Base-by-base conservation (phyloP, 2,113 vertebrate genomes). In the Irena cyanogastra region DNA sequence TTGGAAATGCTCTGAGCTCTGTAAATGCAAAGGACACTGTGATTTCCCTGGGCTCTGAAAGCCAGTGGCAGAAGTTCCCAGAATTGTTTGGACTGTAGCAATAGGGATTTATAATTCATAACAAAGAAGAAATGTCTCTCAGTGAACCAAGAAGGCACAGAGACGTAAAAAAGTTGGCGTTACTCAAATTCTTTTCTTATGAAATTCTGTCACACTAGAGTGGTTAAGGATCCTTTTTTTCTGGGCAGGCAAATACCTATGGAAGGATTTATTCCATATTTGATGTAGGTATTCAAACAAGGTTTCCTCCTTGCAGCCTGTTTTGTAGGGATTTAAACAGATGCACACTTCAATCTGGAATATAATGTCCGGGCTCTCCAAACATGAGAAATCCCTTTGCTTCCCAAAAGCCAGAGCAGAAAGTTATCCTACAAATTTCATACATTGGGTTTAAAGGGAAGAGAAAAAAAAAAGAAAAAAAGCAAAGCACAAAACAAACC, bases 91-190 rank as follows among this genome's bases (percentile, higher is more conserved):
- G 82, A 70, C 54, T 45, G 59, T 4, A 85, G 75, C 77, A 83
- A 86, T 7, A 71, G 83, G 71, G 83, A 88, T 90, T 93, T 66
- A 94, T 78, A 94, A 94, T 95, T 93, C 90, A 83, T 90, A 70
- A 60, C 42, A 60, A 89, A 81, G 54, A 52, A 87, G 70, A 92
- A 74, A 74, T 13, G 33, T 37, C 75, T 93, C 79, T 37, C 52
- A 54, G 19, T 35, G 65, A 78, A 68, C 74, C n/a, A 59, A 60
- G 70, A 63, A 70, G 47, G 63, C 42, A 59, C 42, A 26, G 66
- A 0, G 0, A 80, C 7, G 23, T 69, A 26, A 80, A 71, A 69
- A 61, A 63, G 47, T 11, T 83, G 76, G 70, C 2, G 9, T 70
- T 61, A 14, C 82, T 83, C 66, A 37, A 63, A 16, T 42, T 60